phyloP scores from a whole-genome alignment of 2,113 vertebrate genomes.

The Cettia cetti region DNA sequence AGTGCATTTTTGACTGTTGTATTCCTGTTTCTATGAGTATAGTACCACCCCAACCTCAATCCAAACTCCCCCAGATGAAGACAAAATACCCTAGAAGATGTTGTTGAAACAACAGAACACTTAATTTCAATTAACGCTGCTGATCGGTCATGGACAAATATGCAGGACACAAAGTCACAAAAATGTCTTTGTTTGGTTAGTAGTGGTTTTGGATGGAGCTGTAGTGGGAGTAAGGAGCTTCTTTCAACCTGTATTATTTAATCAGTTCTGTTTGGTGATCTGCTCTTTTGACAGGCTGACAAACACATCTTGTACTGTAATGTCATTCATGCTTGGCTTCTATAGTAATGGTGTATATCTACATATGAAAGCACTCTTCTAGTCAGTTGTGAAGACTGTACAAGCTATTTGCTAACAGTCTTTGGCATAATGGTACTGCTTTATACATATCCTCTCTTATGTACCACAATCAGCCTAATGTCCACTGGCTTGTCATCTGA shows the following conservation, averaged over 20 bases:
- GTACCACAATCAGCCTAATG: slow-evolving; percentile 18
- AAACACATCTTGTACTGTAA: slow-evolving; percentile 34
- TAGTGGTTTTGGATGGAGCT: neutral
- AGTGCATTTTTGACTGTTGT: neutral
- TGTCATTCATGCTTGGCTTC: slow-evolving; percentile 50
- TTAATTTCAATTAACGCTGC: neutral
- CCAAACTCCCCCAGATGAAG: neutral
- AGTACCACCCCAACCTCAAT: neutral
- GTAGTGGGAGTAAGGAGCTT: neutral
- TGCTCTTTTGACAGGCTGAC: slow-evolving; percentile 42
- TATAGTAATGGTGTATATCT: slow-evolving; percentile 18
- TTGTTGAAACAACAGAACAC: neutral
- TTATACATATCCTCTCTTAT: neutral
- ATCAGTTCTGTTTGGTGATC: slow-evolving; percentile 22
- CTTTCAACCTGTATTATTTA: slow-evolving; percentile 13
- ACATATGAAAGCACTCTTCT: slow-evolving; percentile 13
- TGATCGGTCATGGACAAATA: neutral
- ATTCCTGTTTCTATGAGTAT: neutral
- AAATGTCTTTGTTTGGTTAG: neutral
- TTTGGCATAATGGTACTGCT: neutral
- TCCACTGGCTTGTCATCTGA: slow-evolving; percentile 21
- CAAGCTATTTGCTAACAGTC: slow-evolving; percentile 16
- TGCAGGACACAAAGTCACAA: neutral
- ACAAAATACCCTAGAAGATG: neutral
- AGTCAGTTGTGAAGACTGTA: neutral